Evolutionary conservation across 2,888 invertebrate genomes (phyloP).

Genomic region (Trachelus stipa): DNA sequence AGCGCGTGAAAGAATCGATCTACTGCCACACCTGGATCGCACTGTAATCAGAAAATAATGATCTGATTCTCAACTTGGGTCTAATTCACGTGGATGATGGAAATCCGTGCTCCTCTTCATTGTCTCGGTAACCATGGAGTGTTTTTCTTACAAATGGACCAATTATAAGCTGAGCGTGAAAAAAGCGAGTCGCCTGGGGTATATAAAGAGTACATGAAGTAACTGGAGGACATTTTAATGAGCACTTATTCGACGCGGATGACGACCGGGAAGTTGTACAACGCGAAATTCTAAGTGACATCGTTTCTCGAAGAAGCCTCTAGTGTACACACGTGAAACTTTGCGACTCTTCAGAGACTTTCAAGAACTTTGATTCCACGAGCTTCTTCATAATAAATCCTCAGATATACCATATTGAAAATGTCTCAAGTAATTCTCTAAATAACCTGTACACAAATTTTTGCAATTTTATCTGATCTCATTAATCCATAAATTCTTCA

Average conservation of each 20-base stretch:
- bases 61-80: neutral
- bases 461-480: neutral
- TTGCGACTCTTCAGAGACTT: neutral
- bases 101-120: neutral
- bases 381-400: neutral
- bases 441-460: neutral
- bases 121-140: neutral
- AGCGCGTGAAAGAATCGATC: constrained; percentile 93
- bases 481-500: neutral
- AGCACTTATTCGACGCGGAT: constrained; percentile 40
- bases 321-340: neutral
- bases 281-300: neutral
- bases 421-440: neutral
- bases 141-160: neutral
- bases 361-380: neutral
- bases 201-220: neutral
- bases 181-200: neutral
- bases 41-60: constrained; percentile 70
- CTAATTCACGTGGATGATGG: neutral
- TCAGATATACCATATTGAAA: neutral
- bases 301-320: neutral
- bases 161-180: neutral
- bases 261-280: neutral
- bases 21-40: constrained; percentile 91
- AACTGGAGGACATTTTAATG: constrained; percentile 33